A percentile compares a stretch with the other conserved stretches of the same genome.
These are phyloP conservation scores for Drosophila glabriapex DNA, from an alignment of 2,888 invertebrate species.

Conservation along the genomic window DNA sequence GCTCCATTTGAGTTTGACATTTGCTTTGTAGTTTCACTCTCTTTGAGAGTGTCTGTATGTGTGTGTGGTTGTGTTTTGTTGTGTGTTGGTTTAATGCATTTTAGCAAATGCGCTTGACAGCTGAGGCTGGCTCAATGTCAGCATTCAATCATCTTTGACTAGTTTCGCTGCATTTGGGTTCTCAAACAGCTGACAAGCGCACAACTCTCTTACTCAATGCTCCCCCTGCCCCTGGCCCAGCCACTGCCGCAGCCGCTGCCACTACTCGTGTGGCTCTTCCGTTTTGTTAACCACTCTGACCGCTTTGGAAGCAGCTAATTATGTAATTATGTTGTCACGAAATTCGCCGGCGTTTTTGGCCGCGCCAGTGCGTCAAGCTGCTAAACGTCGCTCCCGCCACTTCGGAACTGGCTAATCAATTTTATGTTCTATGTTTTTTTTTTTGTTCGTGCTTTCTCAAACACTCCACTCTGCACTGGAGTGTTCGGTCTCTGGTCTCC, in stretches of 20 bases:
- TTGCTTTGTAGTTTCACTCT: constrained; percentile 27
- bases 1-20: constrained; percentile 49
- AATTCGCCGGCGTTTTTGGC: constrained; percentile 31
- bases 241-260: background rate
- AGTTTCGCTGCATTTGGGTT: constrained; percentile 28
- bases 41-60: background rate
- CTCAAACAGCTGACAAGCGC: constrained; percentile 61
- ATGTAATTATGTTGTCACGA: constrained; percentile 82
- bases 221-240: background rate
- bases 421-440: constrained; percentile 48
- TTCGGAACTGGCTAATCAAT: constrained; percentile 62
- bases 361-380: constrained; percentile 56
- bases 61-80: constrained; percentile 4
- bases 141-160: constrained; percentile 66
- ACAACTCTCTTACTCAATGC: constrained; percentile 7
- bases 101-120: constrained; percentile 74
- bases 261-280: constrained; percentile 5
- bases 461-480: background rate
- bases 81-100: constrained; percentile 58
- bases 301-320: constrained; percentile 77
- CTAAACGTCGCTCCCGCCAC: constrained; percentile 55
- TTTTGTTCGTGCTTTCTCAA: constrained; percentile 6
- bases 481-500: background rate
- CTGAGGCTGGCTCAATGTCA: constrained; percentile 62
- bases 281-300: constrained; percentile 42